A percentile compares a stretch with the other conserved stretches of the same genome.
Evolutionary conservation across 2,797 vertebrate genomes (phyloP).

Genomic region (Anolis apletophallus): DNA sequence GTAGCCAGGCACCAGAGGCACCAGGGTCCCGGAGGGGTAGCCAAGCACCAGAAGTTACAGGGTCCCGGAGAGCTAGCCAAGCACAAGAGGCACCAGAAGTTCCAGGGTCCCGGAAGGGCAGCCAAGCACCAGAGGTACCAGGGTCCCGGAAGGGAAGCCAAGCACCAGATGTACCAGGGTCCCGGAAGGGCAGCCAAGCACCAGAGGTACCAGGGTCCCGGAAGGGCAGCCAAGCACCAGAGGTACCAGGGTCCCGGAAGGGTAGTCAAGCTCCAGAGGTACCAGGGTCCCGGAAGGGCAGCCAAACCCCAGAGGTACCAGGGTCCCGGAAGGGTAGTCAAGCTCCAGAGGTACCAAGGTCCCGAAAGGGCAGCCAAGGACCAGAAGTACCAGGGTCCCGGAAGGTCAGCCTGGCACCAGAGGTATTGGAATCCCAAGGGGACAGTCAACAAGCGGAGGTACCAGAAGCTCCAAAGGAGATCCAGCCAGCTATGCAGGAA

Average conservation of each 20-base stretch:
- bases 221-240: not conserved
- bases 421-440: not conserved
- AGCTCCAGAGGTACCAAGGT: not conserved
- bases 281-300: not conserved
- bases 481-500: not conserved
- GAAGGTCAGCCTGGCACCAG: not conserved
- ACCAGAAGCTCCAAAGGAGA: not conserved
- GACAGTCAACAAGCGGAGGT: not conserved
- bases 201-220: not conserved
- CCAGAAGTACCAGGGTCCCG: not conserved
- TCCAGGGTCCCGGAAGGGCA: not conserved
- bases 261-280: not conserved
- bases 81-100: not conserved
- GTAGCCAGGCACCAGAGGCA: not conserved
- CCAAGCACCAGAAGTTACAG: fast-evolving
- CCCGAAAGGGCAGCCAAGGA: not conserved
- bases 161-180: fast-evolving
- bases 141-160: not conserved
- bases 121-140: fast-evolving
- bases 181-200: fast-evolving
- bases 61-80: not conserved
- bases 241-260: not conserved
- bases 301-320: fast-evolving
- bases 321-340: not conserved
- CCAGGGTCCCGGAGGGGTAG: not conserved